Base-by-base conservation (phyloP, 2,113 vertebrate species). In the Strix aluco region DNA sequence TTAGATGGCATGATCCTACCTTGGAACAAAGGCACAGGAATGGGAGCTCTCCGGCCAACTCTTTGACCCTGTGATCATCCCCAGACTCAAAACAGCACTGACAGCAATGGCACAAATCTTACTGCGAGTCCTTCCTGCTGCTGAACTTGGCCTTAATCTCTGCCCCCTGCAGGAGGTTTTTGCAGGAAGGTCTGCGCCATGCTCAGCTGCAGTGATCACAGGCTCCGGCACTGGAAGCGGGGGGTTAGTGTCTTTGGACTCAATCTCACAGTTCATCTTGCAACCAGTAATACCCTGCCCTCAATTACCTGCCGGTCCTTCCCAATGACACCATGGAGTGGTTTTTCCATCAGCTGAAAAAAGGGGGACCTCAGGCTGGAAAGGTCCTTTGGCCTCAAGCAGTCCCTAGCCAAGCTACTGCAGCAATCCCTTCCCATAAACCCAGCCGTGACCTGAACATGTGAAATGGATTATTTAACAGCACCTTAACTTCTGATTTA, bases 161-260 rank as follows among this genome's bases (percentile, higher is more conserved):
- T 44, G n/a, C 34, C 4, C 71, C 1, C 1, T 1, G 6, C 19
- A 27, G 2, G 7, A 58, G 61, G 30, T 5, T 52, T 80, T 44
- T 54, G 36, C 42, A 90, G 69, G 81, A 63, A 61, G 16, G 12
- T 20, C 55, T 54, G 46, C 19, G 67, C 47, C 8, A 1, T 26
- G 36, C 72, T 51, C 52, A 49, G 36, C 80, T 52, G 34, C 0
- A 11, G 15, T 9, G 38, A 46, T 4, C 44, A 58, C 5, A 21
- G 23, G 23, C 13, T 70, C 13, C 2, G 1, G 36, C 22, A n/a
- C 32, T 80, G 42, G 11, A 32, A 59, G 19, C 16, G 8, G 27
- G 40, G 42, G 3, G 3, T 29, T 11, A 16, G 29, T 30, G 25
- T 42, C 51, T 62, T 57, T 5, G 5, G 9, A 13, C 10, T 70